Percentiles rank a stretch among this genome's conserved stretches.
Conservation (phyloP, 2,888 invertebrate genomes). For the Cephus sareptanus region DNA sequence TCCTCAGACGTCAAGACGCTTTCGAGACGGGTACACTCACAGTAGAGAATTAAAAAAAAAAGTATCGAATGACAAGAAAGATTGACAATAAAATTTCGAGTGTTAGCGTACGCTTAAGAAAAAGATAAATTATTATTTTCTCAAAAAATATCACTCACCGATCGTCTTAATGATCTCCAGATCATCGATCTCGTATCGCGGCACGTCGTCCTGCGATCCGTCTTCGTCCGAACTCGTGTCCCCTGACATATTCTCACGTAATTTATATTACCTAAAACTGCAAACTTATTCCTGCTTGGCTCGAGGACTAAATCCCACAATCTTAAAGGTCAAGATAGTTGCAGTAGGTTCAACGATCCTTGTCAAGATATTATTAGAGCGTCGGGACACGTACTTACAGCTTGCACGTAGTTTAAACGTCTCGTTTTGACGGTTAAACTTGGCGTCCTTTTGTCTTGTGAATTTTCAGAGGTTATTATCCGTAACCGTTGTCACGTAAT, state of each 20-base stretch:
- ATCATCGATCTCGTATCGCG: conserved; percentile 77
- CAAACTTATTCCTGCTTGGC: background rate
- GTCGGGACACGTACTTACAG: conserved; percentile 17
- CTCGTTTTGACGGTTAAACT: too few relatives aligned
- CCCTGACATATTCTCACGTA: conserved; percentile 37
- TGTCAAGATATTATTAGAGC: conserved; percentile 46
- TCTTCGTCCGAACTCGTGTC: conserved; percentile 56
- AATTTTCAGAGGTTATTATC: too few relatives aligned
- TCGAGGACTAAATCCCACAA: background rate
- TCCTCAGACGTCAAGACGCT: background rate
- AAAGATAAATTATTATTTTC: too few relatives aligned
- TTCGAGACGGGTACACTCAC: too few relatives aligned
- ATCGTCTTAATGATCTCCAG: conserved; percentile 89
- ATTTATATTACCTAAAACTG: conserved; percentile 15
- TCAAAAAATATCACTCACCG: conserved; percentile 71
- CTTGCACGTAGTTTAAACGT: background rate
- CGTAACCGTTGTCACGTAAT: too few relatives aligned
- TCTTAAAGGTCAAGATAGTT: conserved; percentile 26
- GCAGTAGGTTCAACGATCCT: conserved; percentile 49
- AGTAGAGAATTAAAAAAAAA: too few relatives aligned
- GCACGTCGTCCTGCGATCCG: conserved; percentile 55
- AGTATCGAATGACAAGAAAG: too few relatives aligned
- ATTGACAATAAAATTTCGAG: too few relatives aligned
- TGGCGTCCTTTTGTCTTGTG: too few relatives aligned
- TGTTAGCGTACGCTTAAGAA: too few relatives aligned